Base-by-base conservation (phyloP, 2,797 vertebrate species). In the Psittacula echo region DNA sequence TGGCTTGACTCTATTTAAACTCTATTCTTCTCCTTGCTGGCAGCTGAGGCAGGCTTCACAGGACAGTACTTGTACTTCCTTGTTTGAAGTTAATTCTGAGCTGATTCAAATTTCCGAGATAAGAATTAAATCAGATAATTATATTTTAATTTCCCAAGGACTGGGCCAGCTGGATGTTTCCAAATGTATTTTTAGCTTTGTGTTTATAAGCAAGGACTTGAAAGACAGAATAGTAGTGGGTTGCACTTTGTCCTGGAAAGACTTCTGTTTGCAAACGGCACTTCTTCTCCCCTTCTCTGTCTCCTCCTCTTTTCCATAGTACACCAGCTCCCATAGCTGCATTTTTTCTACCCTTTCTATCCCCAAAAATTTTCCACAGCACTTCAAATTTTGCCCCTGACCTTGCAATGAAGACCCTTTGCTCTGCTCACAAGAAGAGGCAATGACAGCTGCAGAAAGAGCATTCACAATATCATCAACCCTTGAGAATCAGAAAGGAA, bases 81-180 rank as follows among this genome's bases (percentile, higher is more conserved):
- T 68, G 68, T 96, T 94, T 76, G 39, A 87, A 94, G 67, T 42
- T 44, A 79, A 53, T 67, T 86, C n/a, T 74, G 45, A 87, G 66
- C 80, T 37, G 34, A 65, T 53, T 89, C 13, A 1, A 84, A 79
- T 85, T 90, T 82, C 86, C n/a, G n/a, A 89, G 92, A 77, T 85
- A 94, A 91, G 80, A 74, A 90, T 39, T 89, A 74, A 87, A 85
- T 39, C 73, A 76, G 90, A 93, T 85, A 94, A 93, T 83, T 86
- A 95, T 87, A 95, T 73, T 87, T 90, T 88, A 37, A 77, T 95
- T 96, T 95, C 92, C 48, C 82, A 95, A 94, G 70, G 77, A 87
- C 48, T 30, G 58, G 21, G 60, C 60, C 74, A 85, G 64, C 48
- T 87, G 91, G 44, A 84, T 85, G 77, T 37, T 93, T 87, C 89